A percentile compares a stretch with the other conserved stretches of the same genome.
Evolutionary conservation across 2,113 vertebrate genomes (phyloP).

Genomic region (Actenoides hombroni): DNA sequence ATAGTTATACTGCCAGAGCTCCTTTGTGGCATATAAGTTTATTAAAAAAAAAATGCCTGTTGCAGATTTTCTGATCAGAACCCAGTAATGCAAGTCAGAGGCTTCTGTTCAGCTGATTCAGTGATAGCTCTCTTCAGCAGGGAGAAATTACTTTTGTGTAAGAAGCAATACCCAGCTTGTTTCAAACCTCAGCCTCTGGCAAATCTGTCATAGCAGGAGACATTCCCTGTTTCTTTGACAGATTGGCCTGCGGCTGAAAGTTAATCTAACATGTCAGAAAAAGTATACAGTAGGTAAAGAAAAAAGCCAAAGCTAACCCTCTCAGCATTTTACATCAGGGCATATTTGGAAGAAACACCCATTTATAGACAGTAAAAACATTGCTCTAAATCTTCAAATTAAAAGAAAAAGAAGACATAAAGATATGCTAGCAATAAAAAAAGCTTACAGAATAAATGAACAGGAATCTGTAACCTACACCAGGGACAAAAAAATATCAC

Average conservation of each 20-base stretch:
- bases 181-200: conserved; percentile 78
- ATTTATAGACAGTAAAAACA: conserved; percentile 24
- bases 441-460: not conserved
- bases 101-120: conserved; percentile 67
- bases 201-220: conserved; percentile 78
- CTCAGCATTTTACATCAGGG: conserved; percentile 42
- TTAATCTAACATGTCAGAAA: conserved; percentile 80
- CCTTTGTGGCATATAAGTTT: conserved; percentile 63
- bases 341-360: conserved; percentile 15
- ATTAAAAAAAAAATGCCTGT: conserved; percentile 59
- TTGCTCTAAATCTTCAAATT: conserved; percentile 20
- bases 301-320: conserved; percentile 40
- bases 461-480: not conserved
- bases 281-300: conserved; percentile 62
- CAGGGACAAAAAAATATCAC: not conserved
- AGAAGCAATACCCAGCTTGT: conserved; percentile 76
- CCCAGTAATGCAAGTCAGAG: conserved; percentile 62
- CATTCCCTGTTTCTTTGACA: conserved; percentile 81
- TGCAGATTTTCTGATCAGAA: conserved; percentile 70
- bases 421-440: conserved; percentile 18
- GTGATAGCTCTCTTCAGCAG: conserved; percentile 67
- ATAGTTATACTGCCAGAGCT: conserved; percentile 48
- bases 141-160: conserved; percentile 77
- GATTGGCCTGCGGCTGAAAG: conserved; percentile 77
- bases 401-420: conserved; percentile 22